phyloP scores from a whole-genome alignment of 1,140 invertebrate genomes.

The Zaprionus vittiger region DNA sequence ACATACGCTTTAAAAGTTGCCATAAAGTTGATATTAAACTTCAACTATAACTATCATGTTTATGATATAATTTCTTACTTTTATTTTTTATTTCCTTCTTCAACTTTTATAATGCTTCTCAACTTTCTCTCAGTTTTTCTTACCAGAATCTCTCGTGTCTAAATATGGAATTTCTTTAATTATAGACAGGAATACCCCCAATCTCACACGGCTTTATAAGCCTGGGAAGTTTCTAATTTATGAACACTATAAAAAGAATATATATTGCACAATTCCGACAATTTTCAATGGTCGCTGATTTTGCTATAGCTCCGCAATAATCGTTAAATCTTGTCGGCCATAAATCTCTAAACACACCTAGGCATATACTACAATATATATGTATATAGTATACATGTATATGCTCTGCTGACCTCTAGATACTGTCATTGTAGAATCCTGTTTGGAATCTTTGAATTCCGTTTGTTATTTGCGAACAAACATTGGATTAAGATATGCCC shows the following conservation, averaged over 20 bases:
- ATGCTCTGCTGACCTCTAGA: neutral
- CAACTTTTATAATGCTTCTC: neutral
- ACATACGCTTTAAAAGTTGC: slow-evolving; percentile 46
- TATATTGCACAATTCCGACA: neutral
- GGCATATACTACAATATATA: neutral
- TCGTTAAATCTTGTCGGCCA: neutral
- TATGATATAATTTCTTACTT: neutral
- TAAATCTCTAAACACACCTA: slow-evolving; percentile 7
- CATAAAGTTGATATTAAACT: neutral
- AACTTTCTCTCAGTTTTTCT: neutral
- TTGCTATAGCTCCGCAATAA: neutral
- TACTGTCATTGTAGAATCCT: neutral
- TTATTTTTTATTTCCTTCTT: neutral
- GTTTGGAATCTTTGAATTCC: slow-evolving; percentile 4
- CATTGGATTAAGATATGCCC: slow-evolving; percentile 18
- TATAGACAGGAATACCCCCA: neutral
- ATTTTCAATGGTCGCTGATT: slow-evolving; percentile 4
- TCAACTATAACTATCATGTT: neutral
- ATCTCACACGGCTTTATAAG: neutral
- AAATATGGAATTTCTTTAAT: neutral
- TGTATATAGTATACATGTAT: neutral
- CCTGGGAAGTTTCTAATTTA: slow-evolving; percentile 12
- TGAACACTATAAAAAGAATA: slow-evolving; percentile 8
- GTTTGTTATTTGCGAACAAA: slow-evolving; percentile 8
- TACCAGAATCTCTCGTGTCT: neutral